phyloP scores from a whole-genome alignment of 2,888 invertebrate genomes.

The Philonicus albiceps region DNA sequence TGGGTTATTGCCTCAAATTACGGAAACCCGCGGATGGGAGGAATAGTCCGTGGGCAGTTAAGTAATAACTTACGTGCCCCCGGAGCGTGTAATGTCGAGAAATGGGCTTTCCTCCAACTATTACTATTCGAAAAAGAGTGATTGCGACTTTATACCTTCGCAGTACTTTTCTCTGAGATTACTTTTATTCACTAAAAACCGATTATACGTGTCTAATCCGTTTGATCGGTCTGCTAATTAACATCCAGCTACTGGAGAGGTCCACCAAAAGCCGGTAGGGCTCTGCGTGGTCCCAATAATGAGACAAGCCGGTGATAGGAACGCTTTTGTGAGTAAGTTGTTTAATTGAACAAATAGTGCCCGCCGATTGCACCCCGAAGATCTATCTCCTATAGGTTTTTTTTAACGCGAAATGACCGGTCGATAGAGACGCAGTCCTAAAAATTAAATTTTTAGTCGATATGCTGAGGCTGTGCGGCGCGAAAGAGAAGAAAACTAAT shows the following conservation, averaged over 20 bases:
- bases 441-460: background rate
- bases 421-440: background rate
- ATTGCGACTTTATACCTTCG: background rate
- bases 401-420: background rate
- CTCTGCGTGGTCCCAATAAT: background rate
- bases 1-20: slow-evolving; percentile 45
- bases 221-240: background rate
- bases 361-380: background rate
- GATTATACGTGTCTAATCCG: background rate
- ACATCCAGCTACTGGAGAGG: background rate
- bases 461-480: background rate
- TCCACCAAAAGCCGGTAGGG: background rate
- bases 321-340: background rate
- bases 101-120: background rate
- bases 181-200: background rate
- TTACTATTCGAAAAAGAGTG: background rate
- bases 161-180: background rate
- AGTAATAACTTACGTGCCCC: background rate
- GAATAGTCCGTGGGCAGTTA: background rate
- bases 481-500: slow-evolving; percentile 37
- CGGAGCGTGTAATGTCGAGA: background rate
- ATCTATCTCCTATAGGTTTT: background rate
- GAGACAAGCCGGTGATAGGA: background rate
- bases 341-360: background rate
- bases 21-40: slow-evolving; percentile 12